Conservation (phyloP, 2,113 vertebrate species). For the Atlantisia rogersi region DNA sequence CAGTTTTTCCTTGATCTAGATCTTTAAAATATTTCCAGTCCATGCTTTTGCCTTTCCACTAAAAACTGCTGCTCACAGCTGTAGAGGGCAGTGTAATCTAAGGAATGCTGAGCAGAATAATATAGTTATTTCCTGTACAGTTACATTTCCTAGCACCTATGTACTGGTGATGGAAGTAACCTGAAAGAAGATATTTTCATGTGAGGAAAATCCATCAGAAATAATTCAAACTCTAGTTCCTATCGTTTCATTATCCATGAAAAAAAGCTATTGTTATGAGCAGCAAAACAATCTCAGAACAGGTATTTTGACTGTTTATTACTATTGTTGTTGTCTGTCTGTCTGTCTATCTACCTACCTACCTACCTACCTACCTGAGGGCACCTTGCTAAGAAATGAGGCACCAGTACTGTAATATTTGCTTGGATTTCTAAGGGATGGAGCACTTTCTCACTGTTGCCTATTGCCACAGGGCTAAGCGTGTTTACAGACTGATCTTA, state of each 20-base stretch:
- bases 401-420: not conserved
- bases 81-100: slow-evolving; percentile 45
- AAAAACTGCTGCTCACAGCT: not conserved
- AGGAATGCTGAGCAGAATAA: not conserved
- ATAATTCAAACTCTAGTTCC: not conserved
- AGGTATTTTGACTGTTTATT: not conserved
- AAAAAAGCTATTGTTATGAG: not conserved
- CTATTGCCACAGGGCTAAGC: not conserved
- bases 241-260: not conserved
- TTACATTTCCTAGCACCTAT: not conserved
- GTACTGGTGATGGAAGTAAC: not conserved
- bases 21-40: not conserved
- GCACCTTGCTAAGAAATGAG: not conserved
- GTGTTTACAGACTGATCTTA: not conserved
- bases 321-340: not conserved
- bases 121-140: not conserved
- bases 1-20: not conserved
- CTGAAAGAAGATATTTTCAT: not conserved
- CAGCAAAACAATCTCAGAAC: not conserved
- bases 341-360: no score
- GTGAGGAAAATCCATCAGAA: not conserved
- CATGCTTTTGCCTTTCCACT: not conserved
- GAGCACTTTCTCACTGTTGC: not conserved
- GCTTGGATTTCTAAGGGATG: not conserved
- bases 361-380: not conserved